Evolutionary conservation across 1,140 invertebrate species (phyloP), one percentile per base, ranked within the genome.

Genomic region (Caligus rogercresseyi): DNA sequence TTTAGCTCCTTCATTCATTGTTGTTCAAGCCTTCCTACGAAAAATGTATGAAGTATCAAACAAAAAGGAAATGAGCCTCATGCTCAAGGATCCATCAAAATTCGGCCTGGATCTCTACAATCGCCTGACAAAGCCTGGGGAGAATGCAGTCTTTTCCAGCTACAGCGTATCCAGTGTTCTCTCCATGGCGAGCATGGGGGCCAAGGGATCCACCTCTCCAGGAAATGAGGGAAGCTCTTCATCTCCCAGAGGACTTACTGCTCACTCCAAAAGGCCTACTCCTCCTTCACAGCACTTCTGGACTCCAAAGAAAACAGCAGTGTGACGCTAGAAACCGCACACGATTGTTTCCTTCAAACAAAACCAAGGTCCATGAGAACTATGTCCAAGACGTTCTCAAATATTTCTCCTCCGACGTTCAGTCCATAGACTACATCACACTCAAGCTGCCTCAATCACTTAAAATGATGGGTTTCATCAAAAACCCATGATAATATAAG

Each of bases 401-500:
- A 31, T 68, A 73, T 61, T 84, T 80, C 13, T 67, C 74, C 16
- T 76, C 79, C 52, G 74, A 76, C 54, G 71, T 77, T 3, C 69
- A 79, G 64, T 69, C 70, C 21, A 65, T 83, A 1, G 71, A 82
- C 70, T 84, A 83, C 67, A 65, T 62, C 0, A 13, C 31, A 68
- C 3, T 67, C 70, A 11, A 70, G 52, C 23, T 74, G 78, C 1
- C 64, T 74, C 14, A 67, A 74, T n/a, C 69, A 67, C 3, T 84
- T 87, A 13, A 87, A 87, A 69, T 60, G 66, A 4, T 87, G 83
- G 84, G 81, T 88, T 2, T 78, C 80, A 69, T 68, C 76, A n/a
- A 77, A 83, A 70, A 90, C 87, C 0, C 78, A 83, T 64, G 73
- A 82, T 53, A 82, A 80, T 71, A 86, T 89, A 62, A 79, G 78